phyloP scores from a whole-genome alignment of 2,797 vertebrate species.

The Pitangus sulphuratus region DNA sequence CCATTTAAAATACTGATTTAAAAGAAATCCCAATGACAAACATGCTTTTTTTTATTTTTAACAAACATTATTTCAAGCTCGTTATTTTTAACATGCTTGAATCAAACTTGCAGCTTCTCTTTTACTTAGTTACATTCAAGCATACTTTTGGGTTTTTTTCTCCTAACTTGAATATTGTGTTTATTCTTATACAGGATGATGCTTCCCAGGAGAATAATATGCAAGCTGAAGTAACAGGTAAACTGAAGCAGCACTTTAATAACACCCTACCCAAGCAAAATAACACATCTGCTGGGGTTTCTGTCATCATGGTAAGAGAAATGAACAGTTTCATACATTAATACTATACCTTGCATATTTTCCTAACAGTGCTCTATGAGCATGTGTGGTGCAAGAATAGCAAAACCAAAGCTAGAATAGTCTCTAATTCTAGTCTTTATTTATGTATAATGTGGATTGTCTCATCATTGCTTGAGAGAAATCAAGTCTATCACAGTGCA shows the following conservation, averaged over 20 bases:
- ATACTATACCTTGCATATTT: not conserved
- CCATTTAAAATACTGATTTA: not conserved
- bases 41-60: not conserved
- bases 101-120: not conserved
- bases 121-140: not conserved
- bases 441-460: not conserved
- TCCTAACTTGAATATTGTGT: not conserved
- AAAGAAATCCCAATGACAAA: not conserved
- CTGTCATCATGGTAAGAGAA: conserved; percentile 93
- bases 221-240: conserved; percentile 94
- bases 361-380: conserved; percentile 8
- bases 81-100: not conserved
- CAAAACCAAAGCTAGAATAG: conserved; percentile 25
- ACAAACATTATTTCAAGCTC: not conserved
- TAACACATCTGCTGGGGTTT: conserved; percentile 89
- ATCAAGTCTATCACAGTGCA: not conserved
- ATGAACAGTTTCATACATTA: not conserved
- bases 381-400: conserved; percentile 44
- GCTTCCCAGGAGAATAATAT: conserved; percentile 89
- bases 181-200: conserved; percentile 82
- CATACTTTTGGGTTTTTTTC: rapidly evolving
- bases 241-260: conserved; percentile 96
- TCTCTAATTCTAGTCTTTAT: not conserved
- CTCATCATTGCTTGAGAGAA: not conserved
- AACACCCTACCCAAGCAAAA: conserved; percentile 87